Evolutionary conservation across 2,888 invertebrate genomes (phyloP).

Genomic region (Perdita meconis): DNA sequence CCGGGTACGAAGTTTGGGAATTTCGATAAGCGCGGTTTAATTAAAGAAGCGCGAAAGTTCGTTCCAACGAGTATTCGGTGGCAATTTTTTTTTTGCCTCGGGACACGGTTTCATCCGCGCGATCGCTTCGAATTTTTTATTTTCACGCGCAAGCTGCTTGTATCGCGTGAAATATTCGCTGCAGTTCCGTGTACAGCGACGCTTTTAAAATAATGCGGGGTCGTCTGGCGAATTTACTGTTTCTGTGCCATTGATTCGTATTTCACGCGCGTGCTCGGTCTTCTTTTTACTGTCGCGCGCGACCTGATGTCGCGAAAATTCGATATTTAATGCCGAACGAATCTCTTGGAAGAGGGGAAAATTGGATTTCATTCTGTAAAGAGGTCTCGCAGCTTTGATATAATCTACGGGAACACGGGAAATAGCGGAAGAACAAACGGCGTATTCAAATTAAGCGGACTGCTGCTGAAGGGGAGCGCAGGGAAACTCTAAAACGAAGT

Average conservation of each 20-base stretch:
- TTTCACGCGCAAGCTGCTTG: not conserved
- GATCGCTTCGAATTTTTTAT: not conserved
- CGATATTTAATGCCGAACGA: not conserved
- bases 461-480: too few species aligned
- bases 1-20: conserved; percentile 16
- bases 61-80: not conserved
- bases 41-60: conserved; percentile 31
- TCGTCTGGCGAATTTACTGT: not conserved
- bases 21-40: conserved; percentile 36
- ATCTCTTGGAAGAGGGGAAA: not conserved
- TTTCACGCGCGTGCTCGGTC: conserved; percentile 8
- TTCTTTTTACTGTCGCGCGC: not conserved
- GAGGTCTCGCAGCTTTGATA: not conserved
- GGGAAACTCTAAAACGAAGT: too few species aligned
- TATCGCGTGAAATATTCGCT: conserved; percentile 1
- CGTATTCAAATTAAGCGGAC: not conserved
- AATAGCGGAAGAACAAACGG: not conserved
- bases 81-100: conserved; percentile 19
- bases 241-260: not conserved
- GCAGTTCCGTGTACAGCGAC: not conserved
- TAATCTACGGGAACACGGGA: not conserved
- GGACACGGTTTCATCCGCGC: not conserved
- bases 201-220: conserved; percentile 29
- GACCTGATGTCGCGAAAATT: not conserved
- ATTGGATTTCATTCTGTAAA: not conserved